These are phyloP conservation scores for Erebia aethiops DNA, from an alignment of 2,888 invertebrate species.

Conservation along the genomic window DNA sequence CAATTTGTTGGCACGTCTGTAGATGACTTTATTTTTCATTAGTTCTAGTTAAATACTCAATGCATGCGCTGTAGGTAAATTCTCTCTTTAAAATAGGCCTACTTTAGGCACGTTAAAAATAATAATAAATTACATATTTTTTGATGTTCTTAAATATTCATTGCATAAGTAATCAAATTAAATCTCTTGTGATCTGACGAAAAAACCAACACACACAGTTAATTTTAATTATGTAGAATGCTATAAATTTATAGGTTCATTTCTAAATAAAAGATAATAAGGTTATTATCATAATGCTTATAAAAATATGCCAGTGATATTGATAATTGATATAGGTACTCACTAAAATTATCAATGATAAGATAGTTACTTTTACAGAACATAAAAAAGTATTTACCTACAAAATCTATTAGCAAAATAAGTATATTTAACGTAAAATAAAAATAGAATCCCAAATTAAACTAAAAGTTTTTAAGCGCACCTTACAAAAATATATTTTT, in stretches of 20 bases:
- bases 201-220: too few relatives aligned
- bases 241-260: background rate
- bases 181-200: too few relatives aligned
- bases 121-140: background rate
- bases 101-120: constrained; percentile 20
- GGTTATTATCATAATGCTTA: background rate
- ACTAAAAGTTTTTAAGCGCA: constrained; percentile 41
- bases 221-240: too few relatives aligned
- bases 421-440: constrained; percentile 36
- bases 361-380: background rate
- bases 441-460: constrained; percentile 41
- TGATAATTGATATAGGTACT: background rate
- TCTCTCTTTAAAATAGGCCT: constrained; percentile 14
- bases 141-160: too few relatives aligned
- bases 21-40: constrained; percentile 5
- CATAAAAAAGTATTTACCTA: background rate
- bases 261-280: background rate
- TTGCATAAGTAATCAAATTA: too few relatives aligned
- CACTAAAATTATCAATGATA: background rate
- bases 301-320: background rate
- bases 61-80: constrained; percentile 7
- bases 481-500: constrained; percentile 56
- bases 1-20: constrained; percentile 8
- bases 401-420: constrained; percentile 13
- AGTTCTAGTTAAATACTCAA: background rate